Conservation (phyloP, 2,113 vertebrate genomes). For the Anser brachyrhynchus region DNA sequence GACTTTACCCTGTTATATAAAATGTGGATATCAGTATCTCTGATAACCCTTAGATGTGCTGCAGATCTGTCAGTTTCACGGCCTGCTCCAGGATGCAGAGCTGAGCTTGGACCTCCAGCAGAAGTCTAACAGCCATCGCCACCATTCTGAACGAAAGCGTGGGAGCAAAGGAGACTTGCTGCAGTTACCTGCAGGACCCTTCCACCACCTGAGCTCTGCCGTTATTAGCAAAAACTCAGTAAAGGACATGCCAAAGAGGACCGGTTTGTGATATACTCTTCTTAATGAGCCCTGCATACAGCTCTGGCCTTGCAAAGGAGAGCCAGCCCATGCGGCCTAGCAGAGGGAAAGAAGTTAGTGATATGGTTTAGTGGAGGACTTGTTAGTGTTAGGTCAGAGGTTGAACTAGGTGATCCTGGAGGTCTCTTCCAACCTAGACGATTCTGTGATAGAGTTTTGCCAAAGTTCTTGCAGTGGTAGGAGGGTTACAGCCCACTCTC, state of each 20-base stretch:
- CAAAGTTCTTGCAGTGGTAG: background rate
- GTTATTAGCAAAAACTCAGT: background rate
- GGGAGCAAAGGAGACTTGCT: background rate
- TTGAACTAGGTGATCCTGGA: no score
- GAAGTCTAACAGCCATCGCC: background rate
- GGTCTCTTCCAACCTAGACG: no score
- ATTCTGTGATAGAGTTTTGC: no score
- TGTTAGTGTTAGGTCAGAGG: no score
- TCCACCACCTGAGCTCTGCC: background rate
- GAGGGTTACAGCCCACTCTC: background rate
- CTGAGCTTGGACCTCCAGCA: background rate
- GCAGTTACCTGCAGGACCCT: background rate
- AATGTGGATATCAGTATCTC: background rate
- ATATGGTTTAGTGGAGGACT: no score
- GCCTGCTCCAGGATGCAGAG: background rate
- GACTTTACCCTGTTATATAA: background rate
- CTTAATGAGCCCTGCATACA: background rate
- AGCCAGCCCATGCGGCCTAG: background rate
- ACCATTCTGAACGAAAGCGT: background rate
- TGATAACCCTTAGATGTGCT: background rate
- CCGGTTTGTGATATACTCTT: background rate
- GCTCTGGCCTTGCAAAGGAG: background rate
- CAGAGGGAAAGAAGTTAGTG: background rate
- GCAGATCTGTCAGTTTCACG: background rate
- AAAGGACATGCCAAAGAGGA: background rate